Conservation (phyloP, 2,797 vertebrate species). For the Anguilla pacifica region DNA sequence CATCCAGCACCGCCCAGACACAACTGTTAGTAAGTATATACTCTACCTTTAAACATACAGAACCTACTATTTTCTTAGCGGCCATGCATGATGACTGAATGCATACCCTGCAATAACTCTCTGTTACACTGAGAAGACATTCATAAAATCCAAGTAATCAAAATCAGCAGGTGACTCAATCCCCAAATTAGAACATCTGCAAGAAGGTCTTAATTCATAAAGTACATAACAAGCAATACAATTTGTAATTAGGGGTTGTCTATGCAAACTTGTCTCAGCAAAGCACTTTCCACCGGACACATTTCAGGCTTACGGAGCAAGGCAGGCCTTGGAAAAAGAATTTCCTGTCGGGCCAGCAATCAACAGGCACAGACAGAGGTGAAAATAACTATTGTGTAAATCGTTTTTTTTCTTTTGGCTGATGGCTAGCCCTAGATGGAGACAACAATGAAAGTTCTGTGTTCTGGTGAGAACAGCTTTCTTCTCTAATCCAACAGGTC, state of each 20-base stretch:
- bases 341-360: too few relatives aligned
- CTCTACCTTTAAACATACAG: not conserved
- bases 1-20: too few relatives aligned
- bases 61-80: not conserved
- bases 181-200: not conserved
- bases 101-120: too few relatives aligned
- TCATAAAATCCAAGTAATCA: too few relatives aligned
- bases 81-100: not conserved
- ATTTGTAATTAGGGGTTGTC: not conserved
- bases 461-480: not conserved
- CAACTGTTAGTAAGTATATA: not conserved
- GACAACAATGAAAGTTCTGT: not conserved
- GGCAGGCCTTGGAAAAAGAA: too few relatives aligned
- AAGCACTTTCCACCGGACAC: not conserved
- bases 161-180: too few relatives aligned
- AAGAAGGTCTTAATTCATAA: not conserved
- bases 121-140: too few relatives aligned
- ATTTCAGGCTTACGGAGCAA: not conserved
- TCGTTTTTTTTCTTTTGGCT: not conserved
- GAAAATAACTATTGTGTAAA: not conserved
- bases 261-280: not conserved
- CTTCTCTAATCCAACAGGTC: not conserved
- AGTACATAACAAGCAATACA: not conserved
- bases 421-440: not conserved
- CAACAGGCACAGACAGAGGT: too few relatives aligned